These are phyloP conservation scores for Chlorospingus flavigularis DNA, from an alignment of 2,797 vertebrate species.

Conservation along the genomic window DNA sequence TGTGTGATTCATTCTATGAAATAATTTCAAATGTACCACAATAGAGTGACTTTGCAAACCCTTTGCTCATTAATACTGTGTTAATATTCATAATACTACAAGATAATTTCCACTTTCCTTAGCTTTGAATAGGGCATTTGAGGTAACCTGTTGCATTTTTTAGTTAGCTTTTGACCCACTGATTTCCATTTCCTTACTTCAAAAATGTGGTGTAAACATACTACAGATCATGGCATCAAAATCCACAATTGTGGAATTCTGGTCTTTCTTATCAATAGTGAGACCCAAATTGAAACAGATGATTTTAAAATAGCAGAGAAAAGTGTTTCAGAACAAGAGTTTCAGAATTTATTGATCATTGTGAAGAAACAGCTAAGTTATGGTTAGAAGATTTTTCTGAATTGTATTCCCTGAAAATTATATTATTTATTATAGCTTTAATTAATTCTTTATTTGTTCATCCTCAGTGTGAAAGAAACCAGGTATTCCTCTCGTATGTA, in stretches of 20 bases:
- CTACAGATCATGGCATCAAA: neutral
- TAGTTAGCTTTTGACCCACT: neutral
- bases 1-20: neutral
- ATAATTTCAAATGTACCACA: neutral
- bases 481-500: neutral
- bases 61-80: neutral
- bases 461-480: neutral
- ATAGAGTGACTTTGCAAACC: neutral
- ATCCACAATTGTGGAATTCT: neutral
- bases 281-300: neutral
- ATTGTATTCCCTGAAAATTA: neutral
- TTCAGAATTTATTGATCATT: neutral
- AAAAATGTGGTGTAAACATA: neutral
- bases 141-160: neutral
- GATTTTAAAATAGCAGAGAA: neutral
- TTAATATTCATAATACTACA: constrained; percentile 39
- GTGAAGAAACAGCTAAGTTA: neutral
- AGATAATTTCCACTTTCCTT: neutral
- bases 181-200: neutral
- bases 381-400: neutral
- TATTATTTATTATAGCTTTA: neutral
- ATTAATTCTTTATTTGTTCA: neutral
- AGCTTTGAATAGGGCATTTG: neutral
- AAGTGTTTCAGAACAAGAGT: neutral
- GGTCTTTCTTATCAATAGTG: neutral